Evolutionary conservation across 1,140 invertebrate species (phyloP), one percentile per base, ranked within the genome.

Genomic region (Habropoda laboriosa): DNA sequence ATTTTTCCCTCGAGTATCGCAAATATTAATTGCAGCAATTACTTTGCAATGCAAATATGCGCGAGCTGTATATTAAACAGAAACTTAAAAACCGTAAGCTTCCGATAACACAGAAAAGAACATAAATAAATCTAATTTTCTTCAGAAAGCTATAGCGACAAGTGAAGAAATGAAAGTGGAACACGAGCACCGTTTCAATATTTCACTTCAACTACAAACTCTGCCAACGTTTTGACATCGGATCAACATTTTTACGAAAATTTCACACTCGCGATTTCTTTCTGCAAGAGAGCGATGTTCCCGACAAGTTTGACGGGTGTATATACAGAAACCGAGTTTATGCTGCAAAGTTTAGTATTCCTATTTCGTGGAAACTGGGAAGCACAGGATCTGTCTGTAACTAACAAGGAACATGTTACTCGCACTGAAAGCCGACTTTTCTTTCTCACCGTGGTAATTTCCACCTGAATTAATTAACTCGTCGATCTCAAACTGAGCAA

Each of bases 241-340:
- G 64, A 51, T 68, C 49, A 32, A 68, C 51, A 68, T 51, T 35
- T 51, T 30, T 16, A 35, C 18, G 30, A 68, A 51, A 67, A 67
- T 21, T 12, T 2, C 13, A 35, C n/a, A 16, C 45, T 47, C 32
- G 32, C 30, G 30, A 68, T 51, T 68, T 21, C 12, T 64, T 64
- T 18, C 38, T 27, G 2, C 6, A 27, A 64, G 38, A n/a, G 18
- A 64, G 7, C 4, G 24, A 42, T 10, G 3, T 16, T 42, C 16
- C 38, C 3, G 27, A 35, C 21, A 68, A 68, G 10, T 68, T 68
- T 35, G 6, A n/a, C 60, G 35, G n/a, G 13, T 42, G 10, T 6
- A 42, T 12, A 63, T 18, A 64, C 0, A 3, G 12, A 27, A 16
- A 27, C 3, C 24, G 8, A 42, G 16, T 16, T 24, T 10, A 42